These are phyloP conservation scores for Nomia melanderi DNA, from an alignment of 1,140 invertebrate species.

Conservation along the genomic window DNA sequence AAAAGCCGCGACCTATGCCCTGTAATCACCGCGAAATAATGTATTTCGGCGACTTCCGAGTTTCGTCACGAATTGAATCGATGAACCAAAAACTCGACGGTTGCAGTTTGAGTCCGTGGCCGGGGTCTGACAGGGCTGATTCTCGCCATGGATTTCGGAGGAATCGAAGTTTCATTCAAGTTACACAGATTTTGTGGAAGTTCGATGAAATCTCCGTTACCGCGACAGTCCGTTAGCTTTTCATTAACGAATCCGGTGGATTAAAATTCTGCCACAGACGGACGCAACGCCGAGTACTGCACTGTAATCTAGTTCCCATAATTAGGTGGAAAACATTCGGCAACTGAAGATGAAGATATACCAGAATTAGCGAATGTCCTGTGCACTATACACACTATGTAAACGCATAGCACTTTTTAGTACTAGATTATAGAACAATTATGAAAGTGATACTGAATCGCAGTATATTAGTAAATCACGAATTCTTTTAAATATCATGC, in stretches of 20 bases:
- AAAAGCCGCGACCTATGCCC: neutral
- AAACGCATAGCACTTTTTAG: too few relatives aligned
- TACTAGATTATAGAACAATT: too few relatives aligned
- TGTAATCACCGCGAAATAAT: neutral
- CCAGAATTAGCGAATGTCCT: too few relatives aligned
- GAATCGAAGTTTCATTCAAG: conserved; percentile 15
- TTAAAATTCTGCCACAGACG: conserved; percentile 9
- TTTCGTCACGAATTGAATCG: neutral
- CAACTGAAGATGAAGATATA: too few relatives aligned
- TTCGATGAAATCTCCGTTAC: conserved; percentile 13
- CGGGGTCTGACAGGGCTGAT: neutral
- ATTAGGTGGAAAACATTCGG: too few relatives aligned
- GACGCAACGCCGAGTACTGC: neutral
- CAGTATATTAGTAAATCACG: too few relatives aligned
- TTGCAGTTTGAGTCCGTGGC: neutral
- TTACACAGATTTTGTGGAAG: conserved; percentile 4
- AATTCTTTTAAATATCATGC: too few relatives aligned
- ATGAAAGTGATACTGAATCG: too few relatives aligned
- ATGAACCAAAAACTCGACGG: neutral
- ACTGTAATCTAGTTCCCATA: too few relatives aligned
- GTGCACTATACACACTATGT: too few relatives aligned
- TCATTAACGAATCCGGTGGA: neutral
- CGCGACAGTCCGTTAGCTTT: neutral
- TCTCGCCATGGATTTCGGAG: neutral
- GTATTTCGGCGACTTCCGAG: neutral